phyloP scores from a whole-genome alignment of 1,140 invertebrate species.

The Phenacoccus solenopsis region DNA sequence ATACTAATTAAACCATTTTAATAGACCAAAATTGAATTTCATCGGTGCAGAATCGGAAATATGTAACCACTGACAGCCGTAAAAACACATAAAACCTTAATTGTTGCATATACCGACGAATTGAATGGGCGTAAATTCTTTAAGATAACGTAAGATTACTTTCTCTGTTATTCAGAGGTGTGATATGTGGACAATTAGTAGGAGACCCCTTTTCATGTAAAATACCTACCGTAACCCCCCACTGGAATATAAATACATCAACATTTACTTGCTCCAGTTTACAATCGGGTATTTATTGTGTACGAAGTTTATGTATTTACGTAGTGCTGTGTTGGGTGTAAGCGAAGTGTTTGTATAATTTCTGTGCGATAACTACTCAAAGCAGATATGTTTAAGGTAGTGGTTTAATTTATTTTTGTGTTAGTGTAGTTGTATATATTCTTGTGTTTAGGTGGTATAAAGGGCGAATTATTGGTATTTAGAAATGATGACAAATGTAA shows the following conservation, averaged over 20 bases:
- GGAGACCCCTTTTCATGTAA: background rate
- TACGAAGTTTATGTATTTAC: background rate
- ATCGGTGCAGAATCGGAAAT: background rate
- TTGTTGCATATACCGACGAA: background rate
- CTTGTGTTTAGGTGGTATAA: too few species aligned
- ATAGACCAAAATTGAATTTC: background rate
- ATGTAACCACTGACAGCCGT: background rate
- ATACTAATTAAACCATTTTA: background rate
- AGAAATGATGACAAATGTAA: too few species aligned
- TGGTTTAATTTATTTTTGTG: background rate
- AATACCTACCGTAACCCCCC: background rate
- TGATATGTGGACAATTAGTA: conserved; percentile 6
- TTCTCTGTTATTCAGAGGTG: conserved; percentile 3
- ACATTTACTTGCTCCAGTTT: conserved; percentile 9
- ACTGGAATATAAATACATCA: conserved; percentile 15
- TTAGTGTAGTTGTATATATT: background rate
- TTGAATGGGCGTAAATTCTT: background rate
- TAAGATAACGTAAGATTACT: conserved; percentile 12
- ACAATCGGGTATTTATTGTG: conserved; percentile 4
- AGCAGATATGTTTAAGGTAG: conserved; percentile 2
- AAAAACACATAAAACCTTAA: background rate
- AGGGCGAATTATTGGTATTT: too few species aligned
- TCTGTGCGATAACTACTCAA: background rate
- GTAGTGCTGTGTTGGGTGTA: background rate
- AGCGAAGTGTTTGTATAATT: background rate